Percentiles rank a stretch among this genome's conserved stretches.
Evolutionary conservation across 1,140 invertebrate species (phyloP).

Genomic region (Matsumurasca onukii): DNA sequence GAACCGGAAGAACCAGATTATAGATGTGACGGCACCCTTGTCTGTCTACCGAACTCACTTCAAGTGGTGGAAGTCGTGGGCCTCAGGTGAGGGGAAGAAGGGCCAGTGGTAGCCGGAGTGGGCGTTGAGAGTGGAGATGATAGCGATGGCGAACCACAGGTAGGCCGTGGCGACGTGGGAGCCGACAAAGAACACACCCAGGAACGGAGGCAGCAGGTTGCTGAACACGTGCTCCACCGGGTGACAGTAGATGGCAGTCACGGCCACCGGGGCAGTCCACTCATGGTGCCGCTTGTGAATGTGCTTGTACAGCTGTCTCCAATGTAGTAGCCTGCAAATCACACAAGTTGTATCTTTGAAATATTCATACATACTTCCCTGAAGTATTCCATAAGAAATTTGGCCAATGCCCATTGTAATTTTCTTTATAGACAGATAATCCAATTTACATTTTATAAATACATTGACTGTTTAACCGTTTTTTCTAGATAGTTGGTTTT

Average conservation of each 20-base stretch:
- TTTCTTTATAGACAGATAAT: too few species aligned
- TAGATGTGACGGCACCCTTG: too few species aligned
- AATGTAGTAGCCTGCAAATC: slow-evolving; percentile 69
- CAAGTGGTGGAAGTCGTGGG: slow-evolving; percentile 88
- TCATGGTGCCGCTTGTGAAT: slow-evolving; percentile 88
- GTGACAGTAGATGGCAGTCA: slow-evolving; percentile 85
- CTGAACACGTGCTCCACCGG: slow-evolving; percentile 84
- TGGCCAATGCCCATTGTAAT: too few species aligned
- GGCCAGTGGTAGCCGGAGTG: slow-evolving; percentile 90
- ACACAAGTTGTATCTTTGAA: slow-evolving; percentile 1
- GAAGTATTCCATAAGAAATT: too few species aligned
- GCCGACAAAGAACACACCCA: slow-evolving; percentile 78
- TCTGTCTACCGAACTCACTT: too few species aligned
- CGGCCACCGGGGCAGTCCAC: slow-evolving; percentile 82
- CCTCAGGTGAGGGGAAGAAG: slow-evolving; percentile 85
- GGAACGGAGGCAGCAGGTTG: slow-evolving; percentile 75
- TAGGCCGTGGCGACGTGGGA: slow-evolving; percentile 81
- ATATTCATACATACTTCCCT: too few species aligned
- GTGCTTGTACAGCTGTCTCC: slow-evolving; percentile 72
- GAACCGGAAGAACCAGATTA: too few species aligned
- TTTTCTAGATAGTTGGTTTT: too few species aligned
- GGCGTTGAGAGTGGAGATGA: slow-evolving; percentile 78
- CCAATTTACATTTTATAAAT: too few species aligned
- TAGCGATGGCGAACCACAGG: slow-evolving; percentile 80
- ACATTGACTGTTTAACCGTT: too few species aligned